Evolutionary conservation across 1,140 invertebrate species (phyloP), one percentile per base, ranked within the genome.

Genomic region (Chironomus tepperi): DNA sequence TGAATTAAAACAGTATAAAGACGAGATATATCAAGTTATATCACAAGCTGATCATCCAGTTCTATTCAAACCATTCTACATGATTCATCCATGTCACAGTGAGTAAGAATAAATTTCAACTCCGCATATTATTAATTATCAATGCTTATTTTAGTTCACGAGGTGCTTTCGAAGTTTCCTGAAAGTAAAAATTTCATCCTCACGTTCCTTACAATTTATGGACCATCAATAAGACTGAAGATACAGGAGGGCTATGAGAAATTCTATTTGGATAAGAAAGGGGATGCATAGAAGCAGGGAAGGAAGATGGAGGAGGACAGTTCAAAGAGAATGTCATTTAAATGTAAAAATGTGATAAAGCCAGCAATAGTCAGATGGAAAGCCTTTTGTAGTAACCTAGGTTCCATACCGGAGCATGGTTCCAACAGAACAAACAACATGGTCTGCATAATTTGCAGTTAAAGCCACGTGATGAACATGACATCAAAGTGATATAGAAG

Each of bases 71-170:
- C 65, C 65, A 70, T 70, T 19, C 19, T 70, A 21, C 18, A 70
- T 70, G 65, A 19, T 70, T 18, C 65, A 70, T 70, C 65, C 65
- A 19, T 70, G 65, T 16, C n/a, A 70, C 7, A 70, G 47, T 57
- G 15, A 57, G 5, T 0, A 15, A 15, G 12, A n/a, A 57, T 5
- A 57, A 10, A 57, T 15, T 0, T 57, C 10, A 57, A 57, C 5
- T 8, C 1, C 15, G 12, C 47, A 57, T 15, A n/a, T 57, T 57
- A 12, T 15, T 12, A 57, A 57, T 57, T 57, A 15, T 57, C 10
- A 15, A 15, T 12, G 5, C n/a, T 15, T 57, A 12, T 47, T 57
- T 57, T 15, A 57, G 47, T 70, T 10, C 8, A 16, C 5, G 16
- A 70, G 7, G 65, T 70, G 2, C 19, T 70, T 6, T 3, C n/a